Evolutionary conservation across 2,113 vertebrate genomes (phyloP).

Genomic region (Scartelaos histophorus): DNA sequence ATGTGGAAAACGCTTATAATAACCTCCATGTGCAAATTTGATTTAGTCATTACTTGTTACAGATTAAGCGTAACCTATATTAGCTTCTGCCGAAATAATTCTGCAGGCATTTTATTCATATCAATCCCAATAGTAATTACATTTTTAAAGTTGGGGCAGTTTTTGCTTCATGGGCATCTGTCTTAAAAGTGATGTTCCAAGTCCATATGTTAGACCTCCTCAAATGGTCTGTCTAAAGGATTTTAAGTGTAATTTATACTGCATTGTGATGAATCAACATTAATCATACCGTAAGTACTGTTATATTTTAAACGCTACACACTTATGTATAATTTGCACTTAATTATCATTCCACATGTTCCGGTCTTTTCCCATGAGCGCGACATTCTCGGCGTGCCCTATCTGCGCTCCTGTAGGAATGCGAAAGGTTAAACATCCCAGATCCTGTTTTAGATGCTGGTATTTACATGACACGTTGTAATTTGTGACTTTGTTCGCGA

Average conservation of each 20-base stretch:
- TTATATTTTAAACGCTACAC: background rate
- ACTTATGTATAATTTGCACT: background rate
- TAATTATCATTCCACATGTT: slow-evolving; percentile 22
- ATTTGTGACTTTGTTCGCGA: slow-evolving; percentile 30
- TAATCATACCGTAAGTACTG: background rate
- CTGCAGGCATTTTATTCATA: background rate
- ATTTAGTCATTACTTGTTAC: background rate
- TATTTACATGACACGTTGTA: slow-evolving; percentile 29
- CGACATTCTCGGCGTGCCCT: slow-evolving; percentile 14
- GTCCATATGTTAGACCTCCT: background rate
- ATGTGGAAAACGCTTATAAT: background rate
- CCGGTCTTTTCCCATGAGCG: slow-evolving; percentile 14
- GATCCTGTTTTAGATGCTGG: slow-evolving; percentile 31
- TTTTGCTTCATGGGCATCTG: too few relatives aligned
- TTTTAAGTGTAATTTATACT: background rate
- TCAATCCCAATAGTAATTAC: background rate
- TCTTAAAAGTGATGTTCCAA: background rate
- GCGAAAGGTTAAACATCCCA: slow-evolving; percentile 52
- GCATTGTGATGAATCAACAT: background rate
- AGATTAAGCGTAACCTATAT: background rate
- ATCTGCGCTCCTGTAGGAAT: slow-evolving; percentile 34
- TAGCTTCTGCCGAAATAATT: background rate
- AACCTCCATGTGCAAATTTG: background rate
- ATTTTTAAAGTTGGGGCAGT: background rate
- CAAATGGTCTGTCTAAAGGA: background rate